phyloP scores from a whole-genome alignment of 1,140 invertebrate species.

The Cardiocondyla obscurior region DNA sequence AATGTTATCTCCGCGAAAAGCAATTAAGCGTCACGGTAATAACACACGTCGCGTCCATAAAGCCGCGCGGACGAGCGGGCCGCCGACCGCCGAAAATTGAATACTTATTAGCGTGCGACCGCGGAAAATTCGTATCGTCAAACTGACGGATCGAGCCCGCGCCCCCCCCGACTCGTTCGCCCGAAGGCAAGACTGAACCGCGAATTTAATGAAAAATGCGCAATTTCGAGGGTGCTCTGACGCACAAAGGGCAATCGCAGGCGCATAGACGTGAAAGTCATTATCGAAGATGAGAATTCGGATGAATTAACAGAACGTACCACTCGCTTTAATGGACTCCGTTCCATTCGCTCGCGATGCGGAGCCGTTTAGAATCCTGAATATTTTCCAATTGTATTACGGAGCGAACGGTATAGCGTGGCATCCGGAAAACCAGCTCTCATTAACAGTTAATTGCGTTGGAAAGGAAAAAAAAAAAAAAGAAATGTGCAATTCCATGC shows the following conservation, averaged over 20 bases:
- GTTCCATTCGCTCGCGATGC: background rate
- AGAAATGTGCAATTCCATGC: background rate
- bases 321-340: background rate
- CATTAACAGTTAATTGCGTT: background rate
- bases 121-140: conserved; percentile 23
- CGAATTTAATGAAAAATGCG: conserved; percentile 39
- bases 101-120: conserved; percentile 41
- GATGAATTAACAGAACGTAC: conserved; percentile 31
- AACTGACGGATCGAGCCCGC: background rate
- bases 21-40: conserved; percentile 44
- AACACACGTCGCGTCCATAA: conserved; percentile 40
- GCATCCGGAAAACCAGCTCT: background rate
- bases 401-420: background rate
- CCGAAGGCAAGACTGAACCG: background rate
- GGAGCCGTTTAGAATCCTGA: background rate
- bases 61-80: background rate
- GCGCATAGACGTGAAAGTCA: conserved; percentile 18
- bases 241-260: conserved; percentile 34
- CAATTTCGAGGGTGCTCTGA: conserved; percentile 20
- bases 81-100: conserved; percentile 31
- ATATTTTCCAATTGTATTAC: background rate
- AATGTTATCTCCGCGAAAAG: conserved; percentile 48
- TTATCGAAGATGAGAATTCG: conserved; percentile 35
- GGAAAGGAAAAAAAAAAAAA: background rate
- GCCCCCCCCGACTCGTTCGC: background rate